Base-by-base conservation (phyloP, 2,888 invertebrate species). In the Nineta flava region DNA sequence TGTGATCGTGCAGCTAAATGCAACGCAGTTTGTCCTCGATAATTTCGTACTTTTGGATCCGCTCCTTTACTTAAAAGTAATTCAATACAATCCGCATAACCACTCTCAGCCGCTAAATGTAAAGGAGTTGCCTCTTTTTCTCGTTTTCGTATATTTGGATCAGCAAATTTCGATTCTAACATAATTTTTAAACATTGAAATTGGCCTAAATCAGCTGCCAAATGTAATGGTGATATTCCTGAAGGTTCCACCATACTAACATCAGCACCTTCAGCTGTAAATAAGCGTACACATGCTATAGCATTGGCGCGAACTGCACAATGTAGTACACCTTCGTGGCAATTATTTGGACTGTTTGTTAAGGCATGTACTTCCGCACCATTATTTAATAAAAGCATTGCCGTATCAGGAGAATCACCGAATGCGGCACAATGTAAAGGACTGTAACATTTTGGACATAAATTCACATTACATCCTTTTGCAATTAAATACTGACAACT, bases 391-490 rank as follows among this genome's bases (percentile, higher is more conserved):
- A 93, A 75, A 60, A 87, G 75, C 65, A 79, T 80, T 50, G 86
- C 83, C 12, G 87, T 87, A 59, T 84, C 81, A 48, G 81, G 76
- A 53, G 88, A 82, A 61, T 91, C 87, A 12, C 91, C 87, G 67
- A 90, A 88, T 32, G 91, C 90, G 12, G 92, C 87, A 62, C 87
- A 90, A 65, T 94, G 92, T 51, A 93, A 73, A 1, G 92, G 88
- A 44, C 84, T 83, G 62, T 84, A 84, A 57, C 79, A 77, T 62
- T 82, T 79, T 52, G 77, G 76, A 60, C 77, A 75, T 47, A 77
- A 73, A 66, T 83, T 81, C 9, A 84, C 75, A 58, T 81, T 81
- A 55, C 77, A 74, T 2, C 81, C 83, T 58, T 78, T 75, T 26
- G 75, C 67, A 45, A 87, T 73, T 47, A 88, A 71, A 60, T 76